Evolutionary conservation across 2,797 vertebrate species (phyloP).

Genomic region (Serranus cabrilla): DNA sequence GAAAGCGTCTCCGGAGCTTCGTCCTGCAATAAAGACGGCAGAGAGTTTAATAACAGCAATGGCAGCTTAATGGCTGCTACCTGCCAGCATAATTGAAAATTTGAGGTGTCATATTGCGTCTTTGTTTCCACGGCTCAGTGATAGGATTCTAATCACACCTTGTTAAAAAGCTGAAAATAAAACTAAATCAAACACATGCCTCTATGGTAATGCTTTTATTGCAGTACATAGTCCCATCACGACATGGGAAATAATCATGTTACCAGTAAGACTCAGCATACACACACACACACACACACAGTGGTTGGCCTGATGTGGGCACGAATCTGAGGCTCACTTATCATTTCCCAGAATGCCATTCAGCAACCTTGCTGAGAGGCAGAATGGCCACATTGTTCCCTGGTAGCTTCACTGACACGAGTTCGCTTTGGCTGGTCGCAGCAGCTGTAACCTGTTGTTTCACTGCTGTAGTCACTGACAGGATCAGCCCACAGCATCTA

Average conservation of each 20-base stretch:
- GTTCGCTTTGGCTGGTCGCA: slow-evolving; percentile 32
- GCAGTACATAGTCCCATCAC: background rate
- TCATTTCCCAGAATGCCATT: slow-evolving; percentile 47
- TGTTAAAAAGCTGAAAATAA: slow-evolving; percentile 28
- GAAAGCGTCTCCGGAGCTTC: slow-evolving; percentile 54
- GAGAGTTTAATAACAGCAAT: slow-evolving; percentile 64
- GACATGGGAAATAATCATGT: slow-evolving; percentile 42
- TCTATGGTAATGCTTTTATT: slow-evolving; percentile 48
- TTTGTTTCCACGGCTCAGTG: slow-evolving; percentile 44
- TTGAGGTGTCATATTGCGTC: slow-evolving; percentile 49
- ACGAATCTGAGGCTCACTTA: slow-evolving; percentile 44
- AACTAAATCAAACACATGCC: slow-evolving; percentile 15
- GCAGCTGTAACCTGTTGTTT: slow-evolving; percentile 45
- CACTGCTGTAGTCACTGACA: slow-evolving; percentile 13
- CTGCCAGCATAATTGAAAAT: slow-evolving; percentile 64
- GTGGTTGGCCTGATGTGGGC: slow-evolving; percentile 37
- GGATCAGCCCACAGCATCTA: slow-evolving; percentile 4
- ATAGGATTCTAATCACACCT: slow-evolving; percentile 41
- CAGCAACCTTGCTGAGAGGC: slow-evolving; percentile 58
- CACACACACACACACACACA: background rate
- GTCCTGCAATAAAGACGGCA: slow-evolving; percentile 50
- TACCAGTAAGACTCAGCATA: slow-evolving; percentile 31
- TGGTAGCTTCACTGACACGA: slow-evolving; percentile 42
- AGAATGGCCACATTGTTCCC: slow-evolving; percentile 39
- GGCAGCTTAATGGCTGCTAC: slow-evolving; percentile 60